Evolutionary conservation across 2,797 vertebrate species (phyloP), one percentile per base, ranked within the genome.

Genomic region (Streptopelia turtur): DNA sequence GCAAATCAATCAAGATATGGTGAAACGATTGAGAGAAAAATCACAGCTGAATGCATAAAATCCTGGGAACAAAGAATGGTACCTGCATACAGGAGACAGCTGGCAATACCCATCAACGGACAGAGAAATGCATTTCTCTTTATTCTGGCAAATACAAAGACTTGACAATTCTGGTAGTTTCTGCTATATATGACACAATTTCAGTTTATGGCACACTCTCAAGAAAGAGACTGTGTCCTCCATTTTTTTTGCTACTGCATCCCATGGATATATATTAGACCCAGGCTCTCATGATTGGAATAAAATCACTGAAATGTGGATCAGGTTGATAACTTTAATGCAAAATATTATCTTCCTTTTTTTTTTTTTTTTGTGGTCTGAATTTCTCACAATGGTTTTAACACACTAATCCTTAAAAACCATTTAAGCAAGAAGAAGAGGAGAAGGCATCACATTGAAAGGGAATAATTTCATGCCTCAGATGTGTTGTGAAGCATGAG

Each of bases 361-460:
- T 16, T 60, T 72, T 41, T 33, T 45, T 45, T 23, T 8, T 3
- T 0, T 0, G 2, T 45, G 17, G 43, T 45, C 45, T 2, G 10
- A 93, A 90, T 94, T 94, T 93, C 56, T 92, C 50, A 80, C 45
- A 90, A 92, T 85, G 81, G 33, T 90, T 89, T 93, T 87, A 87
- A 68, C 68, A 78, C 53, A 37, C 33, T 95, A 95, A 96, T 94
- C 95, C 93, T 96, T 90, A 92, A 89, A 89, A 96, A 94, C 90
- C 37, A 92, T 83, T 95, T 97, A 87, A 93, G 90, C 60, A 94
- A 65, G 65, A 69, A 80, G 68, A 90, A 18, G 41, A 79, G 86
- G 70, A 90, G 56, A 93, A 94, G 39, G 49, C 47, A 79, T 72
- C 16, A 15, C 57, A 66, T 11, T 84, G 83, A 43, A 95, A 93